A percentile compares a stretch with the other conserved stretches of the same genome.
phyloP scores from a whole-genome alignment of 2,113 vertebrate genomes.

The Charadrius vociferus region DNA sequence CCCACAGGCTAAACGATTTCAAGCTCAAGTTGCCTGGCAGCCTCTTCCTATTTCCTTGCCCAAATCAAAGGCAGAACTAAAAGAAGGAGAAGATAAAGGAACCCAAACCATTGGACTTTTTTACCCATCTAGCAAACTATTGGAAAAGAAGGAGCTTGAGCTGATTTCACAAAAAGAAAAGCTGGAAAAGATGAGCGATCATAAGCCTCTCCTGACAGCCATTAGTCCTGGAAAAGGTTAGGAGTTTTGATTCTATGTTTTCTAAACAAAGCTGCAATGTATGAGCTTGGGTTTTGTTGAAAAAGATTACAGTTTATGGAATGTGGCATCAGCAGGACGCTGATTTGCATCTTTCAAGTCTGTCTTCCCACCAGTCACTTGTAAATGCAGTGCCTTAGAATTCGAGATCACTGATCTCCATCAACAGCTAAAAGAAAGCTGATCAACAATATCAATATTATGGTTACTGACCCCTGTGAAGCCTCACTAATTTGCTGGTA shows the following conservation, averaged over 20 bases:
- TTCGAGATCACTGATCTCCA: background rate
- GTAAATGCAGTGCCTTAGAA: background rate
- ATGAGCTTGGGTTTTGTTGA: background rate
- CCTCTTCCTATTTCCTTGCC: slow-evolving; percentile 15
- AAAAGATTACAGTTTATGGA: background rate
- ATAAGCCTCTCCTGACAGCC: slow-evolving; percentile 79
- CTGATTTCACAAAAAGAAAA: slow-evolving; percentile 69
- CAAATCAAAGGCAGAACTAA: background rate
- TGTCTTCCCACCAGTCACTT: background rate
- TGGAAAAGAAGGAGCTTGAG: slow-evolving; percentile 80
- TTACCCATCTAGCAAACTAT: slow-evolving; percentile 84
- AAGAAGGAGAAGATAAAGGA: slow-evolving; percentile 67
- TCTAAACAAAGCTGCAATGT: background rate
- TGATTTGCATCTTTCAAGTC: background rate
- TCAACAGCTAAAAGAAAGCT: background rate
- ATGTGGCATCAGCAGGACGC: background rate
- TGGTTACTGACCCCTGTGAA: background rate
- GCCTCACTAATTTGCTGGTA: background rate
- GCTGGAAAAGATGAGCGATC: slow-evolving; percentile 77
- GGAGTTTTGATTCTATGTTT: background rate
- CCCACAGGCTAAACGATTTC: background rate
- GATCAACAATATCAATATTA: background rate
- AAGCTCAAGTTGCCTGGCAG: slow-evolving; percentile 71
- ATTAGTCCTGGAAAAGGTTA: slow-evolving; percentile 92
- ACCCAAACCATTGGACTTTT: slow-evolving; percentile 91